Percentiles rank a stretch among this genome's conserved stretches.
Evolutionary conservation across 2,888 invertebrate species (phyloP).

Genomic region (Drosophila ustulata): DNA sequence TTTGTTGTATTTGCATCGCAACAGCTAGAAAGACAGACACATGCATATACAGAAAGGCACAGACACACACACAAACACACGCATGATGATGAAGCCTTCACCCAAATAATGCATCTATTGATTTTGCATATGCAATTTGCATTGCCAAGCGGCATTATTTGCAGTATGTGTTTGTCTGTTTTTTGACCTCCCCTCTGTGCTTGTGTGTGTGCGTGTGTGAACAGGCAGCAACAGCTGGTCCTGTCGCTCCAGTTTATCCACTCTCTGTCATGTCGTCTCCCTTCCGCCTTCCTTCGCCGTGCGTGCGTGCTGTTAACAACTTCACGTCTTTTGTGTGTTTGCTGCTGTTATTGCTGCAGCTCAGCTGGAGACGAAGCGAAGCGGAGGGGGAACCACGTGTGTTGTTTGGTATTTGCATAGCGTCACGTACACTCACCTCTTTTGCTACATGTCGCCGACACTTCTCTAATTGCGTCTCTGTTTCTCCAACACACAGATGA

Average conservation of each 20-base stretch:
- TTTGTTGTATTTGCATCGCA: slow-evolving; percentile 40
- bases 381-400: slow-evolving; percentile 66
- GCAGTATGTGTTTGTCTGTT: slow-evolving; percentile 28
- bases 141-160: slow-evolving; percentile 61
- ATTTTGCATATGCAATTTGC: slow-evolving; percentile 63
- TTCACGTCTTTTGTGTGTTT: slow-evolving; percentile 26
- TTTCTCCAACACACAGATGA: slow-evolving; percentile 74
- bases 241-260: slow-evolving; percentile 40
- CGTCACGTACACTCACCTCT: slow-evolving; percentile 56
- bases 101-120: slow-evolving; percentile 71
- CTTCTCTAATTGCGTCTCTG: slow-evolving; percentile 36
- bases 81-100: slow-evolving; percentile 63
- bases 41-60: slow-evolving; percentile 10
- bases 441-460: slow-evolving; percentile 8
- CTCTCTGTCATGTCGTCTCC: slow-evolving; percentile 15
- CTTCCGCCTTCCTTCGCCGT: background rate
- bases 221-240: slow-evolving; percentile 67
- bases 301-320: slow-evolving; percentile 26
- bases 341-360: slow-evolving; percentile 32
- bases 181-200: slow-evolving; percentile 4
- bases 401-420: slow-evolving; percentile 62
- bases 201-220: slow-evolving; percentile 32
- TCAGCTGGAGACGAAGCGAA: slow-evolving; percentile 7
- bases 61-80: slow-evolving; percentile 12
- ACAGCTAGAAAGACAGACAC: slow-evolving; percentile 18